A percentile compares a stretch with the other conserved stretches of the same genome.
Evolutionary conservation across 2,797 vertebrate species (phyloP).

Genomic region (Squalus acanthias): DNA sequence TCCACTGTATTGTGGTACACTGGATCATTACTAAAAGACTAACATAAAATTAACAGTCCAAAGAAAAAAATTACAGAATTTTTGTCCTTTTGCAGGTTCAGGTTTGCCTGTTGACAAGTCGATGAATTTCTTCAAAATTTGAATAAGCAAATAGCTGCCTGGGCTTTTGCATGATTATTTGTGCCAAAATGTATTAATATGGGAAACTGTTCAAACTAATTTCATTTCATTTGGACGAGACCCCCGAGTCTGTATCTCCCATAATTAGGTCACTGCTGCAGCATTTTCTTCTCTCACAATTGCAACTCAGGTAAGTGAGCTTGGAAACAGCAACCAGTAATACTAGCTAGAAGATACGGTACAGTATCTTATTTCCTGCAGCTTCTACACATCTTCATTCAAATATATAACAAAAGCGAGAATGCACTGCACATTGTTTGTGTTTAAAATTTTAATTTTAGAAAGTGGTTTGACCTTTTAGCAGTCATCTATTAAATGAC

Average conservation of each 20-base stretch:
- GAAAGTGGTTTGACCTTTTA: neutral
- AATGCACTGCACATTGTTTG: neutral
- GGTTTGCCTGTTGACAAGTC: neutral
- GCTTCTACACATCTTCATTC: neutral
- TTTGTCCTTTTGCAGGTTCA: neutral
- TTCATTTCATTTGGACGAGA: neutral
- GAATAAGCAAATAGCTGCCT: neutral
- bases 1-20: neutral
- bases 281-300: neutral
- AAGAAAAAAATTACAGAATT: neutral
- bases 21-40: neutral
- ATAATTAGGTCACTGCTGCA: neutral
- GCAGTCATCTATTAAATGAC: neutral
- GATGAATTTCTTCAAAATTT: neutral
- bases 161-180: neutral
- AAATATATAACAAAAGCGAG: neutral
- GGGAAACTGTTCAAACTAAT: neutral
- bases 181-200: neutral
- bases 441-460: neutral
- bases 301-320: neutral
- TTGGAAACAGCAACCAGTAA: neutral
- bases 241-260: neutral
- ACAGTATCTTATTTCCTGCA: neutral
- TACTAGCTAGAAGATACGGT: neutral
- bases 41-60: neutral